Evolutionary conservation across 2,888 invertebrate genomes (phyloP).

Genomic region (Cryptus armator): DNA sequence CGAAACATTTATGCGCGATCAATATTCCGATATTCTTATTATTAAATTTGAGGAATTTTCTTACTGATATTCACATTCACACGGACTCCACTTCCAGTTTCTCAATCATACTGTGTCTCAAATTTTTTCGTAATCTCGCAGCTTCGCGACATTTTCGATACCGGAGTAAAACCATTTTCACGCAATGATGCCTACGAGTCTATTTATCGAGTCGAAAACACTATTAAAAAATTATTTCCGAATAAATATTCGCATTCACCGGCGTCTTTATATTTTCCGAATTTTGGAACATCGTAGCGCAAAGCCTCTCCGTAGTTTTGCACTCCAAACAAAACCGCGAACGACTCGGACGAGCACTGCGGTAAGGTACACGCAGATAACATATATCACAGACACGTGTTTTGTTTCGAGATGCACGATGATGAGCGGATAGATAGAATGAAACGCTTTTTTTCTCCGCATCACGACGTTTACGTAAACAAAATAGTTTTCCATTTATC

Average conservation of each 20-base stretch:
- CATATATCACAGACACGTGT: slow-evolving; percentile 8
- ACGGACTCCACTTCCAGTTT: background rate
- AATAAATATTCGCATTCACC: background rate
- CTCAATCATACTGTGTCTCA: background rate
- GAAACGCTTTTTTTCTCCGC: background rate
- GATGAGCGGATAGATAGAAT: background rate
- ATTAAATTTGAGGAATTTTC: background rate
- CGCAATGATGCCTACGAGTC: too few relatives aligned
- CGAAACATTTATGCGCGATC: background rate
- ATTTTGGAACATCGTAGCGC: background rate
- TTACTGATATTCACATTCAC: background rate
- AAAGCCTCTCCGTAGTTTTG: background rate
- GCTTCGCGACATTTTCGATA: background rate
- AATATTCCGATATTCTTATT: background rate
- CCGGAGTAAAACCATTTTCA: too few relatives aligned
- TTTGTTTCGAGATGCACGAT: background rate
- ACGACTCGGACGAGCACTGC: background rate
- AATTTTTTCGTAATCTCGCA: background rate
- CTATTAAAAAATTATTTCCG: too few relatives aligned
- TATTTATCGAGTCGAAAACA: too few relatives aligned
- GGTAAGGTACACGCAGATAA: background rate
- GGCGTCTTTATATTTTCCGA: background rate
- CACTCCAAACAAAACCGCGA: background rate
- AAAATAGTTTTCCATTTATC: background rate
- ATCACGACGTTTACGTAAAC: background rate